phyloP scores from a whole-genome alignment of 2,888 invertebrate genomes.

The Ellobium chinense region DNA sequence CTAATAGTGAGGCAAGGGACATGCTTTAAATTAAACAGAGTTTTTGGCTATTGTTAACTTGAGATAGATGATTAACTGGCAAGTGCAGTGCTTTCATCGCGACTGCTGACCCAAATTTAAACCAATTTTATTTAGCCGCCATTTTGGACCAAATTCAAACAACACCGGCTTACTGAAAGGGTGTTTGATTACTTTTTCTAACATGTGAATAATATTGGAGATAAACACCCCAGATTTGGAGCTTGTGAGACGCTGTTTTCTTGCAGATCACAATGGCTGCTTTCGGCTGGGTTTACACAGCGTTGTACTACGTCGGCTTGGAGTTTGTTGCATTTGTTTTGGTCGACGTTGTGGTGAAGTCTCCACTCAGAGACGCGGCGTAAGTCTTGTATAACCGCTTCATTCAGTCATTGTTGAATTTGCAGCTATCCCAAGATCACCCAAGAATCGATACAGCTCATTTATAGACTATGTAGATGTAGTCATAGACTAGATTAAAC shows the following conservation, averaged over 20 bases:
- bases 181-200: background rate
- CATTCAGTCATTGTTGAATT: too few relatives aligned
- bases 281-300: constrained; percentile 42
- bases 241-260: too few relatives aligned
- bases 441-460: too few relatives aligned
- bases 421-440: too few relatives aligned
- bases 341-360: constrained; percentile 67
- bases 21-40: too few relatives aligned
- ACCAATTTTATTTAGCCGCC: constrained; percentile 26
- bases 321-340: constrained; percentile 68
- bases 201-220: background rate
- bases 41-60: too few relatives aligned
- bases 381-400: constrained; percentile 49
- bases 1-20: too few relatives aligned
- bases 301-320: constrained; percentile 55
- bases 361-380: constrained; percentile 65
- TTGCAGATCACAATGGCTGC: constrained; percentile 9
- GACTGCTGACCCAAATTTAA: background rate
- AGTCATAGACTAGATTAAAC: too few relatives aligned
- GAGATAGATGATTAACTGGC: too few relatives aligned
- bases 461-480: too few relatives aligned
- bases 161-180: background rate
- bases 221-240: background rate
- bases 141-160: constrained; percentile 44
- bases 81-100: background rate